These are phyloP conservation scores for Peromyscus californicus DNA, from an alignment of 2,113 vertebrate species.

Conservation along the genomic window DNA sequence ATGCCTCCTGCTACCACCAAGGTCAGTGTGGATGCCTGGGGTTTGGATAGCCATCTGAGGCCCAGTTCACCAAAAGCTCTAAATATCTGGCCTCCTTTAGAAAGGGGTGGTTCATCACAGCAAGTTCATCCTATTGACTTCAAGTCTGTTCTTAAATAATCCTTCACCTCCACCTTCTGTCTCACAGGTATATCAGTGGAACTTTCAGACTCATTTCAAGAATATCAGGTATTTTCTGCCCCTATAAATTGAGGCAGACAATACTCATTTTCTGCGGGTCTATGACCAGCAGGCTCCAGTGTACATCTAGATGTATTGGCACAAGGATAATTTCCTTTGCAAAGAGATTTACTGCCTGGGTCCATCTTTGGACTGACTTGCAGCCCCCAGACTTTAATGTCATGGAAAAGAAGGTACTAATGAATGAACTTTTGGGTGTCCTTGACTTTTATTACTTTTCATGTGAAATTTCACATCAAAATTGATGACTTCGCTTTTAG, in stretches of 20 bases:
- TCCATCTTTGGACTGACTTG: constrained; percentile 88
- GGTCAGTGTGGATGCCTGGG: neutral
- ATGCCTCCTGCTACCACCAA: neutral
- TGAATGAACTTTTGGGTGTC: constrained; percentile 88
- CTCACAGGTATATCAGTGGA: neutral
- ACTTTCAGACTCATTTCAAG: constrained; percentile 82
- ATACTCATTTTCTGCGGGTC: constrained; percentile 88
- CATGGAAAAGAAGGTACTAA: constrained; percentile 95
- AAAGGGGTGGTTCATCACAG: neutral
- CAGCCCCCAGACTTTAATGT: constrained; percentile 92
- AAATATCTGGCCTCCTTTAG: neutral
- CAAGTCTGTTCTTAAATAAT: neutral
- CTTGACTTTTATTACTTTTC: constrained; percentile 88
- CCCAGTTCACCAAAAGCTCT: neutral
- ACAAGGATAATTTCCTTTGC: constrained; percentile 89
- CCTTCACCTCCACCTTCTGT: neutral
- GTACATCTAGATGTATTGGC: constrained; percentile 92
- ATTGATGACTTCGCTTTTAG: constrained; percentile 96
- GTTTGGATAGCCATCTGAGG: neutral
- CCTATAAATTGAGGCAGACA: constrained; percentile 88
- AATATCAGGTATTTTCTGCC: constrained; percentile 90
- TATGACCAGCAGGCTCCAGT: constrained; percentile 94
- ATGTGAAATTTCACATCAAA: constrained; percentile 95
- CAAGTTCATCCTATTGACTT: neutral
- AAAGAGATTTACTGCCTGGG: constrained; percentile 91